Evolutionary conservation across 2,113 vertebrate genomes (phyloP).

Genomic region (Echinops telfairi): DNA sequence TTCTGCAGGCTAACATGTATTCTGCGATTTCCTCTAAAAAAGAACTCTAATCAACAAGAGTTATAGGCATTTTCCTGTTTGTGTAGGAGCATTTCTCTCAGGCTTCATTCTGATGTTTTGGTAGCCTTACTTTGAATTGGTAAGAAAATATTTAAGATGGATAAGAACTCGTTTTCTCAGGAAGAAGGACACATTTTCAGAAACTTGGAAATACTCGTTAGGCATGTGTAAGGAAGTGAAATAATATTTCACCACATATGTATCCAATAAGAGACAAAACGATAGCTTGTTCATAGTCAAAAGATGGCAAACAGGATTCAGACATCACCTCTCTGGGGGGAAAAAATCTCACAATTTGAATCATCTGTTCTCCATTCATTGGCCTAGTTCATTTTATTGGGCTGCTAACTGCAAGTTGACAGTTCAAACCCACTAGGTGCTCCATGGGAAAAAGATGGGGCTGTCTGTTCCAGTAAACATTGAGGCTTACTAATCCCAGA

Average conservation of each 20-base stretch:
- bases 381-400: too few species aligned
- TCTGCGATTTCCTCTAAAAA: constrained; percentile 48
- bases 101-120: not conserved
- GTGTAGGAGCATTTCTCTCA: not conserved
- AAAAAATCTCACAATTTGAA: not conserved
- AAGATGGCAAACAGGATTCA: not conserved
- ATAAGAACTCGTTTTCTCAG: constrained; percentile 51
- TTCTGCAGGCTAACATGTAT: not conserved
- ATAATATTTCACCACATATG: not conserved
- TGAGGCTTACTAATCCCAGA: too few species aligned
- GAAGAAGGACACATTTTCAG: constrained; percentile 31
- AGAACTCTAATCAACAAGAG: not conserved
- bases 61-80: not conserved
- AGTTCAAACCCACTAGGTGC: too few species aligned
- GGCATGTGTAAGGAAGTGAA: constrained; percentile 1
- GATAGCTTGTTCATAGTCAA: not conserved
- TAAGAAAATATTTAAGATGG: constrained; percentile 65
- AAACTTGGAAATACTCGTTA: not conserved
- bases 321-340: not conserved
- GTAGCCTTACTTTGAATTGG: not conserved
- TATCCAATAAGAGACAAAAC: constrained; percentile 24
- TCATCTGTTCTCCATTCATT: not conserved
- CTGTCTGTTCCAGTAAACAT: too few species aligned
- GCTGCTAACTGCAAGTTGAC: too few species aligned
- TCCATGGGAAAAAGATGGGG: too few species aligned